Evolutionary conservation across 23 tunicate species (phyloP).

Genomic region (Corella eumyota): DNA sequence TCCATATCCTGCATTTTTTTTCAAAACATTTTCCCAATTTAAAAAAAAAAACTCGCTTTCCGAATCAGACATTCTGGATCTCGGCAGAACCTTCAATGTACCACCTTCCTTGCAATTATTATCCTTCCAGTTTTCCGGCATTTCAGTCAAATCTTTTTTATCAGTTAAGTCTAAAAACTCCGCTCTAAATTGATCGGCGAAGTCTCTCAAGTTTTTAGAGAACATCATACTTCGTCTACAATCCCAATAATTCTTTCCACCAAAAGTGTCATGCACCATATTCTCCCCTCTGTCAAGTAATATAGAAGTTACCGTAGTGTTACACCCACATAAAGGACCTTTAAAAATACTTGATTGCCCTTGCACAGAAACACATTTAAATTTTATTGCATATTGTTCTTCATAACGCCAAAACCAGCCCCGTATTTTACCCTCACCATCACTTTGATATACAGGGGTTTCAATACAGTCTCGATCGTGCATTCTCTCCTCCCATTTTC

Average conservation of each 20-base stretch:
- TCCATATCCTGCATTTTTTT: no score
- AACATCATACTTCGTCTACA: constrained; percentile 93
- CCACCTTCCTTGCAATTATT: constrained; percentile 40
- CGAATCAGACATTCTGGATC: no score
- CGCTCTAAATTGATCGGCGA: constrained; percentile 55
- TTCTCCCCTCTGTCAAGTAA: constrained; percentile 94
- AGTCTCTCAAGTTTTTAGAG: constrained; percentile 26
- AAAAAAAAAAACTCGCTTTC: no score
- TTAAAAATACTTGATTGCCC: constrained; percentile 51
- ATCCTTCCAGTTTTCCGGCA: constrained; percentile 68
- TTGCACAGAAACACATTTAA: constrained; percentile 96
- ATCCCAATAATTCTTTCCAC: constrained; percentile 81
- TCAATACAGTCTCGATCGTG: constrained; percentile 91
- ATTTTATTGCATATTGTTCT: constrained; percentile 84
- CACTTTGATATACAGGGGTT: constrained; percentile 66
- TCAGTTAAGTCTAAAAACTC: constrained; percentile 59
- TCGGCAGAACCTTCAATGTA: no score
- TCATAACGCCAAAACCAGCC: constrained; percentile 99
- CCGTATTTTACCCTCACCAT: constrained; percentile 51
- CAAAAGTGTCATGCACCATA: constrained; percentile 83
- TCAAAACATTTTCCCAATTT: no score
- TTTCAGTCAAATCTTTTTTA: constrained; percentile 55
- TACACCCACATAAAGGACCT: constrained; percentile 75
- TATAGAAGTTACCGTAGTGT: constrained; percentile 85
- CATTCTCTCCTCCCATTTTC: constrained; percentile 84